Base-by-base conservation (phyloP, 30 jellyfish, hydroid and myxozoan species). In the Hydractinia echinata region DNA sequence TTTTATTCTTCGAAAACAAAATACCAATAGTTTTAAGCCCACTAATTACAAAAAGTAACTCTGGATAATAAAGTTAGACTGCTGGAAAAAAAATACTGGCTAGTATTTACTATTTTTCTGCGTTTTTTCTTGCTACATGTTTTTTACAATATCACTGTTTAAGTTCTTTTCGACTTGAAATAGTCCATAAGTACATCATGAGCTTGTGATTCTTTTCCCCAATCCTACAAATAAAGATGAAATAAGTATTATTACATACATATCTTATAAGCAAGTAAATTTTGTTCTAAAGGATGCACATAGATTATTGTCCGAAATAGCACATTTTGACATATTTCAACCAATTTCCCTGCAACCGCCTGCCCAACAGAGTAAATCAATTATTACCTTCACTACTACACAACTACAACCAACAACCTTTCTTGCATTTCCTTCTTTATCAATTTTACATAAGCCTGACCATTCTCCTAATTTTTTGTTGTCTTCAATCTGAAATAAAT, bases 391-490 rank as follows among this genome's bases (percentile, higher is more conserved):
- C 76, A 92, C 98, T 61, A 86, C 98, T 66, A 87, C 96, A 94
- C 99, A 82, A 86, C 96, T 87, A 86, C 99, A 94, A 21, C 99
- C 92, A 76, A 93, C 96, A 73, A 93, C 94, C 73, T 87, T 93
- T 61, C 99, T 81, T 5, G 99, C 96, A 16, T 87, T 81, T 64
- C 99, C 99, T 60, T 94, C 99, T 73, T 85, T 88, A 92, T 94
- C 99, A 44, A 94, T 94, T 86, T 94, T 94, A 81, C 99, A 94
- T n/a, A 94, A 96, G 9, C 99, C 99, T 14, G 96, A 94, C 96
- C 96, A 85, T 78, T 94, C 99, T 60, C 99, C 99, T 11, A 94
- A 94, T 74, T 94, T 94, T 67, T 84, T 94, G 83, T 88, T 91
- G 73, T 91, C 97, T 20, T 91, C 97, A 85, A 91, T 96, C 97